Evolutionary conservation across 2,888 invertebrate species (phyloP).

Genomic region (Nematopogon swammerdamellus): DNA sequence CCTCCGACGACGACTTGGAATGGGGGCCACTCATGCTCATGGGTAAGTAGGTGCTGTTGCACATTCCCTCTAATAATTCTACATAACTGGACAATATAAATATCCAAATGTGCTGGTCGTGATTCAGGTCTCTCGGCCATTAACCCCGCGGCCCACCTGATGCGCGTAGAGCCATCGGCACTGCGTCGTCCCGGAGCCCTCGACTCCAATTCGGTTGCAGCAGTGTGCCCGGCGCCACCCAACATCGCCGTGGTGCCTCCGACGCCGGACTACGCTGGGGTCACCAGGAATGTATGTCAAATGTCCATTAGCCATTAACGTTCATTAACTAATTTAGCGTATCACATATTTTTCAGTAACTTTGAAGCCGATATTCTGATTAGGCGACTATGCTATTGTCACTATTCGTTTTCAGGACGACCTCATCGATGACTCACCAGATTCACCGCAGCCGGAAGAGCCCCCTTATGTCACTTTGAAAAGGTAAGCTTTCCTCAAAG

Average conservation of each 20-base stretch:
- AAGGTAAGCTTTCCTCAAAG: conserved; percentile 32
- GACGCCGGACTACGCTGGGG: conserved; percentile 60
- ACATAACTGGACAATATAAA: too few species aligned
- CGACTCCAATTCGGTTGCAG: conserved; percentile 31
- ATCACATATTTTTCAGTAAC: too few species aligned
- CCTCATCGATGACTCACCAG: conserved; percentile 63
- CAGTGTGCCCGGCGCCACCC: conserved; percentile 54
- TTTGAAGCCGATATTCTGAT: too few species aligned
- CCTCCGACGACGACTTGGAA: conserved; percentile 57
- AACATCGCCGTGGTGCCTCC: conserved; percentile 74
- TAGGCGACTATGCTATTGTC: too few species aligned
- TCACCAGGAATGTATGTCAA: conserved; percentile 48
- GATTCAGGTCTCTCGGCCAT: conserved; percentile 47
- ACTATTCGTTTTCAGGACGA: conserved; percentile 44
- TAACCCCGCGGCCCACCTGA: conserved; percentile 59
- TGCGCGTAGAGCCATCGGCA: conserved; percentile 57
- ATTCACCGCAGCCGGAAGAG: conserved; percentile 70
- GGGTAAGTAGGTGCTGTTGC: too few species aligned
- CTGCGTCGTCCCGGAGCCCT: conserved; percentile 38
- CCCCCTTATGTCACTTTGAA: conserved; percentile 70
- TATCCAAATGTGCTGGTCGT: background rate
- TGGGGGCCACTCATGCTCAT: conserved; percentile 66
- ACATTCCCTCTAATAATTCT: too few species aligned
- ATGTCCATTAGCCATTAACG: conserved; percentile 2
- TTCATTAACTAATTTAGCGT: too few species aligned